A percentile compares a stretch with the other conserved stretches of the same genome.
Conservation (phyloP, 2,797 vertebrate species). For the Orestias chungarensis region DNA sequence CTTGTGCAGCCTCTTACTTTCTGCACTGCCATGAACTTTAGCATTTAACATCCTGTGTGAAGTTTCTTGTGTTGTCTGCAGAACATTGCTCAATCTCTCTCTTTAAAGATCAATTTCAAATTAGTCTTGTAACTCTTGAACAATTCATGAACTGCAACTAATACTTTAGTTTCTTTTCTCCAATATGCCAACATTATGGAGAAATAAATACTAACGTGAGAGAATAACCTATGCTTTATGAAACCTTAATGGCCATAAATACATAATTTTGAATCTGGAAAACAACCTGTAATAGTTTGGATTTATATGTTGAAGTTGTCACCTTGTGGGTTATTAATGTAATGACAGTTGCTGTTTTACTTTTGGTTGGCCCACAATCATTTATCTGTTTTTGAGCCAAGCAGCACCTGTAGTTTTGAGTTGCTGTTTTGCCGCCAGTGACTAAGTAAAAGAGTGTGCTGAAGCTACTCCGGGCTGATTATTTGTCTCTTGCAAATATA, state of each 20-base stretch:
- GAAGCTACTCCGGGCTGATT: too few relatives aligned
- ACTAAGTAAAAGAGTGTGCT: too few relatives aligned
- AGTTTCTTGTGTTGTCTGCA: neutral
- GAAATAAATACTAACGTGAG: neutral
- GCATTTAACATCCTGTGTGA: neutral
- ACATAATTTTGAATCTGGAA: neutral
- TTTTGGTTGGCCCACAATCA: too few relatives aligned
- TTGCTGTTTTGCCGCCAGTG: too few relatives aligned
- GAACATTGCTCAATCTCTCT: neutral
- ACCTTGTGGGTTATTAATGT: too few relatives aligned
- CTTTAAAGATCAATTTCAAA: neutral
- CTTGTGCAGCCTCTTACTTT: neutral
- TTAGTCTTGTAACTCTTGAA: neutral
- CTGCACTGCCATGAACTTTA: neutral
- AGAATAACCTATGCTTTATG: neutral
- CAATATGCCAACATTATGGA: neutral
- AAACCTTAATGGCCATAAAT: neutral
- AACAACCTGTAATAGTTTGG: too few relatives aligned
- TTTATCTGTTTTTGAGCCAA: too few relatives aligned
- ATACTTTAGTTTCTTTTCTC: neutral
- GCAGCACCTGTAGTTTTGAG: too few relatives aligned
- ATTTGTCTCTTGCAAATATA: too few relatives aligned
- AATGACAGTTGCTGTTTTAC: too few relatives aligned
- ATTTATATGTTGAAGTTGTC: too few relatives aligned
- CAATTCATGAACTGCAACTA: neutral